Base-by-base conservation (phyloP, 92 coral and sea anemone genomes). In the Chrysogorgia sp. region DNA sequence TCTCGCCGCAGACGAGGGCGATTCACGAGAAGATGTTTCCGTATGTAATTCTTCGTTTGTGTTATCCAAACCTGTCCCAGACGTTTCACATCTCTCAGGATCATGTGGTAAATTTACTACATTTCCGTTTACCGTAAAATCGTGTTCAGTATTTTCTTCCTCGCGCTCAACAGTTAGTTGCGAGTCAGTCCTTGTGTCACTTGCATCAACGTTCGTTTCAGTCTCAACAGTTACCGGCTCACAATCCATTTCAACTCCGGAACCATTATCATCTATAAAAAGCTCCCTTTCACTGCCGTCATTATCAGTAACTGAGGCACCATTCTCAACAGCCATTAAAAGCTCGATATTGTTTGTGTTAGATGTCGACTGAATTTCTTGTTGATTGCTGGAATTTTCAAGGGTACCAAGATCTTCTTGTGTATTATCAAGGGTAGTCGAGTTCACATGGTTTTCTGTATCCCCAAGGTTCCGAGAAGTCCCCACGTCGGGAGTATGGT, bases 161-260 rank as follows among this genome's bases (percentile, higher is more conserved):
- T 59, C 76, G 15, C n/a, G n/a, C 41, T 69, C 48, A n/a, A 58
- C 34, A 26, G 20, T 35, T 45, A 23, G 60, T 69, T 28, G 34
- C 26, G 34, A 28, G 0, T n/a, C 76, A 45, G 59, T 69, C 12
- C 55, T 58, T 30, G 59, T 45, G 72, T 37, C 20, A 65, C 8
- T 12, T 20, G 29, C n/a, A 12, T 25, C 76, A 67, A 20, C 33
- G 55, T 31, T 69, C 0, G 59, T 48, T 37, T 28, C 40, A 25
- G 7, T 47, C 14, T 47, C 53, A 47, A 47, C 53, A 47, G 53
- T 47, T 15, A 15, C 53, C n/a, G 53, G 14, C 2, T 47, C 53
- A 47, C 53, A 2, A 12, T 47, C 53, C 14, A 6, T 47, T 47
- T 47, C 53, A 6, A 15, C 2, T 6, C 2, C 15, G 7, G n/a